Conservation (phyloP, 2,888 invertebrate genomes). For the Lepidocyrtinus sp. region DNA sequence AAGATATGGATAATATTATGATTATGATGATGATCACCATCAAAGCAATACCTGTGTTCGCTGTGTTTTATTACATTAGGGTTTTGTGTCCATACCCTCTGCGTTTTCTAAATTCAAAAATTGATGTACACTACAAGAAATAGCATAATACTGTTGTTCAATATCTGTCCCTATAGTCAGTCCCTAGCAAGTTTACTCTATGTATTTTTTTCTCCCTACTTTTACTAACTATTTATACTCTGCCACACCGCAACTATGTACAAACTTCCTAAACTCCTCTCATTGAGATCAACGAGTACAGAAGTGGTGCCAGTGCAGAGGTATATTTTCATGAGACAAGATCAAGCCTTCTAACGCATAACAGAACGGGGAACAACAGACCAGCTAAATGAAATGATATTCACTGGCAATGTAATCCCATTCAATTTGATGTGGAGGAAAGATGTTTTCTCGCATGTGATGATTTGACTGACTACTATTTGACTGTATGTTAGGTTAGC, state of each 20-base stretch:
- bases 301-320: too few relatives aligned
- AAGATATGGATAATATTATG: constrained; percentile 33
- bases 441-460: neutral
- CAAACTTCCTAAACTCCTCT: too few relatives aligned
- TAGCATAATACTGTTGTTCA: too few relatives aligned
- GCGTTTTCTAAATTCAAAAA: neutral
- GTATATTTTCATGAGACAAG: neutral
- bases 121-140: too few relatives aligned
- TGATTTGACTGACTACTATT: neutral
- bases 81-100: neutral
- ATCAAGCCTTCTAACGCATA: neutral
- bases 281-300: too few relatives aligned
- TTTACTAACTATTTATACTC: neutral
- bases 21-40: constrained; percentile 10
- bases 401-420: neutral
- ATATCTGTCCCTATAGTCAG: too few relatives aligned
- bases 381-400: neutral
- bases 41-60: neutral
- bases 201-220: neutral
- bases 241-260: too few relatives aligned
- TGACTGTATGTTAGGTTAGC: neutral
- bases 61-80: neutral
- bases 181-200: neutral
- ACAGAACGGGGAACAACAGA: neutral
- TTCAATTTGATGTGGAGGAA: neutral